Evolutionary conservation across 2,113 vertebrate species (phyloP), one percentile per base, ranked within the genome.

Genomic region (Myrmecophaga tridactyla): DNA sequence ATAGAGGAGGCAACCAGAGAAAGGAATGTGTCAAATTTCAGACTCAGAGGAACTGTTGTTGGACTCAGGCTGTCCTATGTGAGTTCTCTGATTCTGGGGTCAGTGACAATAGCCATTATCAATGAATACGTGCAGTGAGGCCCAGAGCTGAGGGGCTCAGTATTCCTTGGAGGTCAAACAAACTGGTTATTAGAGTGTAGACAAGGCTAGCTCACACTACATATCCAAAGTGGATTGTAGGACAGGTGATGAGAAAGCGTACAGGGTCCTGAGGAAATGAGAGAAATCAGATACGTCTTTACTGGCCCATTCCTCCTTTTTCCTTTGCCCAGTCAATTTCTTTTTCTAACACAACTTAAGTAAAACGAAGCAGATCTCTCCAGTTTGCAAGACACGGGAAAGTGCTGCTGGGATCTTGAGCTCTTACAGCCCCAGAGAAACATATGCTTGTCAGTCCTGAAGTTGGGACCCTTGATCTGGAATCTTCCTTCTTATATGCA

Each of bases 51-150:
- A 43, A 25, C n/a, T 48, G 12, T 82, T 6, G 9, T 34, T 15
- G 46, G 56, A 27, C 8, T 39, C 41, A 27, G 63, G 14, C 48
- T 46, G 1, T 48, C 25, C 65, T 17, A 5, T 46, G 31, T 11
- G 43, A 76, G 29, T 48, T 77, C 80, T 75, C 15, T 60, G 85
- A 14, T 58, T 36, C 85, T 43, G 7, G 13, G 21, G 39, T 46
- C 27, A 8, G n/a, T 0, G 23, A 31, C 39, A 48, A 23, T 56
- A 72, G 56, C 23, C 36, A 5, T 11, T 15, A 60, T 41, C 41
- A 7, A 21, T 1, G 11, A 34, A 34, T 2, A 10, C 23, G 18
- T 0, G 1, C 36, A 36, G 9, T 0, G 4, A 48, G 14, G 39
- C 5, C 73, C n/a, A 23, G 27, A 53, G n/a, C 17, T 94, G 58